phyloP scores from a whole-genome alignment of 2,797 vertebrate genomes.

The Gallirallus australis region DNA sequence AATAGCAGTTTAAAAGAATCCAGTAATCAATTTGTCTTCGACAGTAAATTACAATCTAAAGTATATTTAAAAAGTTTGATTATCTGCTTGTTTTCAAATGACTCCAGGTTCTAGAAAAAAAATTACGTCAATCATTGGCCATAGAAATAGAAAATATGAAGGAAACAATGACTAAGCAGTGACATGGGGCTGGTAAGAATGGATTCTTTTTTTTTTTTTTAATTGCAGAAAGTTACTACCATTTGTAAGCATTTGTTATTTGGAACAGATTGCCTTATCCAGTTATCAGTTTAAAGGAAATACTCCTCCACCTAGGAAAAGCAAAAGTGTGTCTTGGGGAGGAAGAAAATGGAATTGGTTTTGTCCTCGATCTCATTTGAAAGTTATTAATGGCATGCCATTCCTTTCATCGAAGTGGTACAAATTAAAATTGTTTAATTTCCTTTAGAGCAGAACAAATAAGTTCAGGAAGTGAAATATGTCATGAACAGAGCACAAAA shows the following conservation, averaged over 20 bases:
- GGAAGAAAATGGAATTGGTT: not conserved
- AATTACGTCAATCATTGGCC: not conserved
- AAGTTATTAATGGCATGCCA: not conserved
- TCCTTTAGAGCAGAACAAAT: not conserved
- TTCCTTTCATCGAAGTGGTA: not conserved
- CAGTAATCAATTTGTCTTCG: not conserved
- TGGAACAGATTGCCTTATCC: not conserved
- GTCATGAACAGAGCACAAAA: not conserved
- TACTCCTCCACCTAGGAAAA: not conserved
- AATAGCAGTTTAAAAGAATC: not conserved
- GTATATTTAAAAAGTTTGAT: not conserved
- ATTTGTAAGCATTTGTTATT: not conserved
- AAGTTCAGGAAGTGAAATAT: not conserved
- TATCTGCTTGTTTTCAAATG: not conserved
- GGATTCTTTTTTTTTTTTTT: not conserved
- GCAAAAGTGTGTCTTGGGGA: fast-evolving
- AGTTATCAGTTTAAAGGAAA: not conserved
- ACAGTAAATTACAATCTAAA: not conserved
- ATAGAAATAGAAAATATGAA: not conserved
- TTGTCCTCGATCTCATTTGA: not conserved
- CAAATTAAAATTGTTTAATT: not conserved
- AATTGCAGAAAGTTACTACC: not conserved
- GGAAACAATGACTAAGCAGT: not conserved
- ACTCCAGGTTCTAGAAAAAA: not conserved
- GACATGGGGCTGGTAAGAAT: not conserved